Evolutionary conservation across 2,113 vertebrate species (phyloP), one percentile per base, ranked within the genome.

Genomic region (Cepphus grylle): DNA sequence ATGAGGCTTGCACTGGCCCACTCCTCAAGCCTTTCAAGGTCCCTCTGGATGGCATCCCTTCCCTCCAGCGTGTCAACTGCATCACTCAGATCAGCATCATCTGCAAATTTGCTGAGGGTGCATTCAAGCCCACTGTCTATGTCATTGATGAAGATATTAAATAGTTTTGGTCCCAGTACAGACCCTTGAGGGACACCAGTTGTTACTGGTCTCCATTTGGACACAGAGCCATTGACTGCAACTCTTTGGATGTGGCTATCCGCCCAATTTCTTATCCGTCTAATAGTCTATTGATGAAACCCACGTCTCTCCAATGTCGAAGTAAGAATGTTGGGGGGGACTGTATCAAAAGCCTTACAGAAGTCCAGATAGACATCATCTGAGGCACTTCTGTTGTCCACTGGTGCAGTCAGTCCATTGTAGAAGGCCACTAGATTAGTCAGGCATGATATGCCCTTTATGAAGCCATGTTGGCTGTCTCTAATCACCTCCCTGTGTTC

Each of bases 1-100:
- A 25, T 13, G 17, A 62, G 3, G 5, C 4, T 71, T 8, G 1
- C 61, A 59, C 0, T 0, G 20, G 5, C 18, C 15, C 6, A 7
- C 1, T 56, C 6, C 29, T 69, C 47, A 21, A 62, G 6, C 26
- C 11, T 66, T 14, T 56, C 4, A 2, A 66, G 36, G 29, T 55
- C 12, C 20, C 0, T 52, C 9, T 63, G 67, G 42, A 14, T 58
- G 26, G 9, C 34, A 56, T 67, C 13, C n/a, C 3, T 7, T 73
- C 25, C 29, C 23, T 66, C 22, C 50, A 66, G 36, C 4, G 1
- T 9, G 22, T 23, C 13, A 45, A 18, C 22, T 52, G 34, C 26
- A 58, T 7, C 78, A 62, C 14, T 47, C 52, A 92, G 21, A 21
- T 90, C 15, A 1, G 40, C 18, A 4, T 36, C n/a, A 52, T 25